A percentile compares a stretch with the other conserved stretches of the same genome.
These are phyloP conservation scores for Bettongia penicillata DNA, from an alignment of 2,113 vertebrate species.

Conservation along the genomic window DNA sequence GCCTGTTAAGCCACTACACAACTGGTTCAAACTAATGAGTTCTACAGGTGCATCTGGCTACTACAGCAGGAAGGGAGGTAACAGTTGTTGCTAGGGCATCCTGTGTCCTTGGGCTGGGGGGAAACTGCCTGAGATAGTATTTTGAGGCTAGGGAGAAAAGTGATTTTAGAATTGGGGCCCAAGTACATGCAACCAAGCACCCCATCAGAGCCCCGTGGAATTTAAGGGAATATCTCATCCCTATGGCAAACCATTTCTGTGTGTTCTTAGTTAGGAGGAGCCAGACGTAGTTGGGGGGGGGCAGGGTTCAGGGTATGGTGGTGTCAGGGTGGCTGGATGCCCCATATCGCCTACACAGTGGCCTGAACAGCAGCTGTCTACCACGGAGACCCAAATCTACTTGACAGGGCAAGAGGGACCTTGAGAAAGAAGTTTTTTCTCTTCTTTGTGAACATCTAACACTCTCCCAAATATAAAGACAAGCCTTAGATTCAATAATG, in stretches of 20 bases:
- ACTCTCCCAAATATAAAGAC: not conserved
- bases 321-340: not conserved
- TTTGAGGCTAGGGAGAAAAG: too few relatives aligned
- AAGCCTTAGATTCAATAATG: constrained; percentile 7
- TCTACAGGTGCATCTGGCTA: too few relatives aligned
- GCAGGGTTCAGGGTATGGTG: not conserved
- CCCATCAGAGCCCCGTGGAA: not conserved
- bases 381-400: not conserved
- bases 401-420: not conserved
- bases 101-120: too few relatives aligned
- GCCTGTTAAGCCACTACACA: too few relatives aligned
- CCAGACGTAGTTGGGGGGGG: not conserved
- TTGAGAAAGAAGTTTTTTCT: not conserved
- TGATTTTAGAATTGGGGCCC: too few relatives aligned
- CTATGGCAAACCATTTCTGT: not conserved
- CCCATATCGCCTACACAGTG: not conserved
- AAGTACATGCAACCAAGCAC: too few relatives aligned
- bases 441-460: constrained; percentile 24
- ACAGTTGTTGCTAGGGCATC: too few relatives aligned
- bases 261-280: not conserved
- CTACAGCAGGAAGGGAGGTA: too few relatives aligned
- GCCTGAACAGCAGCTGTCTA: too few relatives aligned
- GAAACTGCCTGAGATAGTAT: too few relatives aligned
- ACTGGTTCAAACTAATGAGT: too few relatives aligned
- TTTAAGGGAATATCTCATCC: not conserved